phyloP scores from a whole-genome alignment of 1,140 invertebrate species.

The Drosophila orosa region DNA sequence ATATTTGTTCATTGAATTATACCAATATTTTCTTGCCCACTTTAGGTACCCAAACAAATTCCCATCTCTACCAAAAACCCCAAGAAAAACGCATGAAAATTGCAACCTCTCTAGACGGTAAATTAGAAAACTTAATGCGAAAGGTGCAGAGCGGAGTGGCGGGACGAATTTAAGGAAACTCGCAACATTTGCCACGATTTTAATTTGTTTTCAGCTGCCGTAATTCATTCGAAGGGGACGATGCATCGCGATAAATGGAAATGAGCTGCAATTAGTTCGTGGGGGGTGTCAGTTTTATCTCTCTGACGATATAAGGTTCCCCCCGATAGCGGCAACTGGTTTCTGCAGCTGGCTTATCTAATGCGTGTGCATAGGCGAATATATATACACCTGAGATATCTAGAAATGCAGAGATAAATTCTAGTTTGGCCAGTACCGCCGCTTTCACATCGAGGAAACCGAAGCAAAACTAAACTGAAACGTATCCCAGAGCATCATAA shows the following conservation, averaged over 20 bases:
- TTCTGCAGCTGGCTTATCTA: constrained; percentile 44
- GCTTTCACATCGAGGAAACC: constrained; percentile 50
- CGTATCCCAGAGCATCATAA: constrained; percentile 24
- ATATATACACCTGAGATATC: not conserved
- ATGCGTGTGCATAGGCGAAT: constrained; percentile 30
- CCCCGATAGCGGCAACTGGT: constrained; percentile 44
- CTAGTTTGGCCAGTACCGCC: constrained; percentile 47
- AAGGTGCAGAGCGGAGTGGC: constrained; percentile 1
- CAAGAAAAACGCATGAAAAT: constrained; percentile 36
- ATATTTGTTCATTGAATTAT: not conserved
- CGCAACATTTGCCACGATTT: constrained; percentile 70
- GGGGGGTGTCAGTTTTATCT: constrained; percentile 63
- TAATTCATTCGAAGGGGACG: constrained; percentile 61
- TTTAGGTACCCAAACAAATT: not conserved
- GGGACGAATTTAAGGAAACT: constrained; percentile 23
- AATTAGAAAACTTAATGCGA: constrained; percentile 71
- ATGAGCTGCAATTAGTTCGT: constrained; percentile 76
- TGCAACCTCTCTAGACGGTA: constrained; percentile 42
- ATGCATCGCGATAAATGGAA: constrained; percentile 73
- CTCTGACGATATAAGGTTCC: constrained; percentile 12
- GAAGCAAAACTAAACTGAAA: constrained; percentile 4
- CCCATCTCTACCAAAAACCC: constrained; percentile 1
- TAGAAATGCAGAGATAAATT: constrained; percentile 30
- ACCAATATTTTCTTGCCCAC: too few species aligned
- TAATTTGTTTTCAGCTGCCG: constrained; percentile 70